Base-by-base conservation (phyloP, 2,113 vertebrate species). In the Leucoraja erinaceus region DNA sequence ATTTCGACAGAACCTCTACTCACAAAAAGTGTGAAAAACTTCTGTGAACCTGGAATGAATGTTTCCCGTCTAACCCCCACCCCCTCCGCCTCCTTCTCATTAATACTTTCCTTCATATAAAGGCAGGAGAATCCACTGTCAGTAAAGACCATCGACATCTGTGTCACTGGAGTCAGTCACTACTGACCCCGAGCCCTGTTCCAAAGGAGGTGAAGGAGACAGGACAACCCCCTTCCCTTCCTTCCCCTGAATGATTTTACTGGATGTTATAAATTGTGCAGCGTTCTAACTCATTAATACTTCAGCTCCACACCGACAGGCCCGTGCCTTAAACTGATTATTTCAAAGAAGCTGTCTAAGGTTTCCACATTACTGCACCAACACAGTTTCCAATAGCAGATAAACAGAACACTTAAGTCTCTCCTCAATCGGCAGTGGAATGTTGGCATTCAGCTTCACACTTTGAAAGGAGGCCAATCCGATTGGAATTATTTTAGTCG, bases 381-480 rank as follows among this genome's bases (percentile, higher is more conserved):
- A 72, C 33, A 47, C 33, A 54, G 25, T 33, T 88, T 63, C 31
- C 83, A 88, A 63, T 31, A 11, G 68, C 90, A 74, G 88, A 33
- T 70, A 70, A 91, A 90, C 88, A 90, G 88, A 47, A 12, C 33
- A 72, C 22, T 91, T 72, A 91, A 72, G 68, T 91, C 66, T 72
- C 63, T 8, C 88, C 63, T 72, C 12, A 18, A 66, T 91, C 47
- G 25, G 70, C 88, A 47, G 63, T 28, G 38, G 68, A 72, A 70
- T 72, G 25, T 91, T 72, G 68, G 90, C 66, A 91, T 28, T 72
- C 90, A 91, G 70, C 33, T 25, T 72, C 18, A 54, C 38, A 72
- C 90, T 91, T 91, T 91, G 90, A 91, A 74, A 91, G 90, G 68
- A 54, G 68, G 90, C 90, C 90, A 72, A 74, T 28, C 63, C 22